Evolutionary conservation across 1,140 invertebrate species (phyloP).

Genomic region (Zaprionus tsacasi): DNA sequence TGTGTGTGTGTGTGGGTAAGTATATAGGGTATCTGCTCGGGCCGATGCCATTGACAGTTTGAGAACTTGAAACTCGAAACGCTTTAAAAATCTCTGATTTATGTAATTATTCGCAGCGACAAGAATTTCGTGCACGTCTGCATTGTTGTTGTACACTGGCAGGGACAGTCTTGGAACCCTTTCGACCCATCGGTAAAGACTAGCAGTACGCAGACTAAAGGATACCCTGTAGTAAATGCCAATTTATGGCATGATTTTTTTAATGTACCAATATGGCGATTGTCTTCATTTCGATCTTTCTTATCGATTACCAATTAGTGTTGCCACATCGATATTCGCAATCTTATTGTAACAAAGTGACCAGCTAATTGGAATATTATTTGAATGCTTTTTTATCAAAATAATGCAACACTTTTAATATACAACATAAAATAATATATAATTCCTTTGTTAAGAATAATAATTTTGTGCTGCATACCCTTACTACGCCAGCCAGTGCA

Average conservation of each 20-base stretch:
- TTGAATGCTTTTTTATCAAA: no score
- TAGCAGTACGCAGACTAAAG: neutral
- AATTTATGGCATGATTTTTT: neutral
- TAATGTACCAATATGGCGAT: no score
- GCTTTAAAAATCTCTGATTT: conserved; percentile 79
- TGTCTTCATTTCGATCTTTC: no score
- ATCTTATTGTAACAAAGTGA: no score
- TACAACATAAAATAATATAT: no score
- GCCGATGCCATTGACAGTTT: conserved; percentile 66
- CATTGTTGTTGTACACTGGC: conserved; percentile 8
- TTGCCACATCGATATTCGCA: no score
- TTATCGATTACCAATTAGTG: no score
- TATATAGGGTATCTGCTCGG: conserved; percentile 11
- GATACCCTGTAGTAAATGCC: neutral
- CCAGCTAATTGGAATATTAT: no score
- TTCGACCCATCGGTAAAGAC: neutral
- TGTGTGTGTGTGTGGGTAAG: conserved; percentile 1
- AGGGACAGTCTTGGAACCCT: neutral
- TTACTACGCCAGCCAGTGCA: neutral
- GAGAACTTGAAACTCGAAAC: conserved; percentile 74
- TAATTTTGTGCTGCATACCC: neutral
- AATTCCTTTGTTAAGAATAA: neutral
- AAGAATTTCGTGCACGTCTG: conserved; percentile 72
- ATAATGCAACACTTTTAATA: no score
- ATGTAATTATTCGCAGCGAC: conserved; percentile 81